Percentiles rank a stretch among this genome's conserved stretches.
Evolutionary conservation across 1,140 invertebrate genomes (phyloP).

Genomic region (Caenorhabditis inopinata): DNA sequence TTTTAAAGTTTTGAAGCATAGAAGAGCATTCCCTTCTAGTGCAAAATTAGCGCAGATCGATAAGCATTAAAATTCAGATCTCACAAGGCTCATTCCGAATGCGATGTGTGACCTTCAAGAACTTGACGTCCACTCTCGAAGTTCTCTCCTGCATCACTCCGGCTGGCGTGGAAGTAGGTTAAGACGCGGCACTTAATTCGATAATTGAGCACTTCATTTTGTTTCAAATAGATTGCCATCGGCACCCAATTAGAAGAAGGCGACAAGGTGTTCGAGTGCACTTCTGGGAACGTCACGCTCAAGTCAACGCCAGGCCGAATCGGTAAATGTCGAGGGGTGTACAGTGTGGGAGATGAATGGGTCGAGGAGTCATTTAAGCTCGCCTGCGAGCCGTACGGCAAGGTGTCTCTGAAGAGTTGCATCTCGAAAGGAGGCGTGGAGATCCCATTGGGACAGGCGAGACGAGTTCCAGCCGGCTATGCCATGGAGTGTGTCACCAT

Average conservation of each 20-base stretch:
- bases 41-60: too few species aligned
- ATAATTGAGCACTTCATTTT: background rate
- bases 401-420: background rate
- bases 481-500: slow-evolving; percentile 6
- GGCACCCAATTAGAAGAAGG: slow-evolving; percentile 5
- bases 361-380: background rate
- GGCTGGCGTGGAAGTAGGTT: slow-evolving; percentile 4
- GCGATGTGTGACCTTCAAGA: slow-evolving; percentile 19
- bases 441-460: slow-evolving; percentile 10
- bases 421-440: background rate
- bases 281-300: background rate
- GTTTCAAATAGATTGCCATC: slow-evolving; percentile 1
- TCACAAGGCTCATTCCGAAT: slow-evolving; percentile 7
- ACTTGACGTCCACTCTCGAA: slow-evolving; percentile 19
- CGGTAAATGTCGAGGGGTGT: slow-evolving; percentile 1
- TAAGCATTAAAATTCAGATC: background rate
- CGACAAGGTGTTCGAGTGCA: slow-evolving; percentile 6
- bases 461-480: slow-evolving; percentile 19
- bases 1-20: too few species aligned
- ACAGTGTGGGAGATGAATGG: slow-evolving; percentile 9
- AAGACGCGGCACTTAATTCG: background rate
- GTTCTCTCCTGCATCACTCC: slow-evolving; percentile 27
- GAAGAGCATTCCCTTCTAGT: too few species aligned
- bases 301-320: background rate
- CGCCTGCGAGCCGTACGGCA: slow-evolving; percentile 1